Conservation (phyloP, 2,888 invertebrate species). For the Dyspetes luteomarginatus region DNA sequence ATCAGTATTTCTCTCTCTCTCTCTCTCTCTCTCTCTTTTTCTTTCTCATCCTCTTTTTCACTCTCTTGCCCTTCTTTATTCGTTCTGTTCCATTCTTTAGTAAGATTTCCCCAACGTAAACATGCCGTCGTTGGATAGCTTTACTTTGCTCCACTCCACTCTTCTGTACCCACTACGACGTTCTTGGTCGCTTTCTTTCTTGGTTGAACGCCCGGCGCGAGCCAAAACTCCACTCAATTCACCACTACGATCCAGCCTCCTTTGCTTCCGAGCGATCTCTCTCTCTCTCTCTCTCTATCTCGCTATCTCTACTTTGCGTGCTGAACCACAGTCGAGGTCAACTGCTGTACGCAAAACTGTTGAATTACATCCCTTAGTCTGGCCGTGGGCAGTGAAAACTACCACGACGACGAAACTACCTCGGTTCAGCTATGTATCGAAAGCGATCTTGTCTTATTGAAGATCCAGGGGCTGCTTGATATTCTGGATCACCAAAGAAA, state of each 20-base stretch:
- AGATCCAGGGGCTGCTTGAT: no score
- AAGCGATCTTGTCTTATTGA: constrained; percentile 18
- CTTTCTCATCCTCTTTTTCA: constrained; percentile 41
- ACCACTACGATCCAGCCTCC: constrained; percentile 60
- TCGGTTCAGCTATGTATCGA: constrained; percentile 7
- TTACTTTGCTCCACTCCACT: constrained; percentile 65
- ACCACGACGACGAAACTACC: constrained; percentile 1
- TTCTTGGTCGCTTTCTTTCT: constrained; percentile 53
- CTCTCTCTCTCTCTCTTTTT: constrained; percentile 2
- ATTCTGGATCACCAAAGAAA: no score
- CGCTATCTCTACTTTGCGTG: constrained; percentile 48
- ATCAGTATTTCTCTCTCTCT: constrained; percentile 44
- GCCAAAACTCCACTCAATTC: constrained; percentile 69
- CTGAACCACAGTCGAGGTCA: constrained; percentile 58
- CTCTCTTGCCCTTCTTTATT: constrained; percentile 39
- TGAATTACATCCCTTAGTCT: constrained; percentile 33
- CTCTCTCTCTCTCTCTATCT: constrained; percentile 31
- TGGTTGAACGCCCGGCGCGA: constrained; percentile 42
- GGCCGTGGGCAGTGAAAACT: not conserved
- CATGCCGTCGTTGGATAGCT: constrained; percentile 69
- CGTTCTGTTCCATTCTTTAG: constrained; percentile 73
- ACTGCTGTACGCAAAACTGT: constrained; percentile 57
- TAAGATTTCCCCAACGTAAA: constrained; percentile 82
- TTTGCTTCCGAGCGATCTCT: constrained; percentile 46
- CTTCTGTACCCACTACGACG: constrained; percentile 62